phyloP scores from a whole-genome alignment of 2,797 vertebrate species.

The Yasuhikotakia modesta region DNA sequence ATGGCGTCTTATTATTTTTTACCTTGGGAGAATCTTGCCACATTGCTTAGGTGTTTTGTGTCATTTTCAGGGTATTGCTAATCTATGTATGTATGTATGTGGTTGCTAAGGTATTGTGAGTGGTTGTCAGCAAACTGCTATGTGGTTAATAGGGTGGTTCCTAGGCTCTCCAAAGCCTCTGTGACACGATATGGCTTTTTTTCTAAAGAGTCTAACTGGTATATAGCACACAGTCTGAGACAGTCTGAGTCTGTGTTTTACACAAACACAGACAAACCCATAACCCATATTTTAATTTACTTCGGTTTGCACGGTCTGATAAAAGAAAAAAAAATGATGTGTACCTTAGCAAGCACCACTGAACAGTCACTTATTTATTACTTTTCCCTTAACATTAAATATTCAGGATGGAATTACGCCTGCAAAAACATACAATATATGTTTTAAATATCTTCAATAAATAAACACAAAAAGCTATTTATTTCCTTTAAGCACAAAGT shows the following conservation, averaged over 20 bases:
- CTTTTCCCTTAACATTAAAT: neutral
- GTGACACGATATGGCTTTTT: no score
- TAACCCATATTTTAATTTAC: neutral
- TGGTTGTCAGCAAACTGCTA: no score
- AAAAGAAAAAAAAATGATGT: neutral
- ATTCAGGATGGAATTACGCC: neutral
- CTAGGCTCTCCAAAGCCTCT: no score
- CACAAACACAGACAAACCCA: neutral
- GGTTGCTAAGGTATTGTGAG: no score
- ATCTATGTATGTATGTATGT: no score
- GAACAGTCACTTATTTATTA: neutral
- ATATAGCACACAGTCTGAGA: no score
- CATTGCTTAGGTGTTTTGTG: neutral
- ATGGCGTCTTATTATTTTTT: no score
- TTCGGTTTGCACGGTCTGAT: neutral
- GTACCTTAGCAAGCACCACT: neutral
- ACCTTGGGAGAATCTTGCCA: neutral
- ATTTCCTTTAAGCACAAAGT: neutral
- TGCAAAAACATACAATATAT: neutral
- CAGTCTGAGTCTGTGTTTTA: no score
- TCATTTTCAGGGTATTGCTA: no score
- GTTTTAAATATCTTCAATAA: neutral
- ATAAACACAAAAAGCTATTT: constrained; percentile 5
- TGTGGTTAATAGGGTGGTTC: neutral
- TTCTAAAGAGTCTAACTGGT: no score